phyloP scores from a whole-genome alignment of 2,888 invertebrate genomes.

The Phalera bucephala region DNA sequence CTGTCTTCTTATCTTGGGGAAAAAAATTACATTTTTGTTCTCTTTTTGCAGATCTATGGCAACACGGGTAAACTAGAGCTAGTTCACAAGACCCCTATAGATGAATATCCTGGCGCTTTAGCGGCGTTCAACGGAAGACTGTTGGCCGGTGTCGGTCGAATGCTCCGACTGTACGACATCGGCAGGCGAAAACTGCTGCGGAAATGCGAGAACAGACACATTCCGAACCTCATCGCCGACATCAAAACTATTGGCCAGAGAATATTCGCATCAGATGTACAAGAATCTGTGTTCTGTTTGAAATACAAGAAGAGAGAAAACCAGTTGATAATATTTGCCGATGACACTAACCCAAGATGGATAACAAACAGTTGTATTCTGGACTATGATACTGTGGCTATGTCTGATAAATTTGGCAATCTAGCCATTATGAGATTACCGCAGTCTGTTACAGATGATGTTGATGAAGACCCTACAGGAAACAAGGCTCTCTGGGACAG shows the following conservation, averaged over 20 bases:
- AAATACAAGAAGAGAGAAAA: constrained; percentile 98
- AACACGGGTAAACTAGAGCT: constrained; percentile 94
- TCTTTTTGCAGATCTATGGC: constrained; percentile 82
- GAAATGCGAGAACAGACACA: constrained; percentile 98
- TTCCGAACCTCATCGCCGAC: constrained; percentile 96
- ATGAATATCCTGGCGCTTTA: constrained; percentile 95
- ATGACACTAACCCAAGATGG: constrained; percentile 98
- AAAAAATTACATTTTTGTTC: too few species aligned
- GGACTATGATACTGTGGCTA: constrained; percentile 98
- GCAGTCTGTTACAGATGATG: constrained; percentile 96
- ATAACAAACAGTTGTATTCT: constrained; percentile 95
- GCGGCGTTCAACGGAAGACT: constrained; percentile 96
- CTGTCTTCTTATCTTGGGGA: too few species aligned
- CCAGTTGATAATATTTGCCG: constrained; percentile 98
- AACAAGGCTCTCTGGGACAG: constrained; percentile 98
- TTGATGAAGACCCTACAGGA: constrained; percentile 99
- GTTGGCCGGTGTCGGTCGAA: constrained; percentile 95
- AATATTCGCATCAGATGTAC: constrained; percentile 97
- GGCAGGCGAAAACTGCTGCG: constrained; percentile 95
- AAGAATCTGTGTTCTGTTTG: constrained; percentile 98
- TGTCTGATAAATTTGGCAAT: constrained; percentile 99
- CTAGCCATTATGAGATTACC: constrained; percentile 95
- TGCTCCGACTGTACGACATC: constrained; percentile 96
- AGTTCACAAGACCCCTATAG: constrained; percentile 95
- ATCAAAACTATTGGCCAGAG: constrained; percentile 97